Percentiles rank a stretch among this genome's conserved stretches.
These are phyloP conservation scores for Cosmorhoe ocellata DNA, from an alignment of 2,888 invertebrate species.

Conservation along the genomic window DNA sequence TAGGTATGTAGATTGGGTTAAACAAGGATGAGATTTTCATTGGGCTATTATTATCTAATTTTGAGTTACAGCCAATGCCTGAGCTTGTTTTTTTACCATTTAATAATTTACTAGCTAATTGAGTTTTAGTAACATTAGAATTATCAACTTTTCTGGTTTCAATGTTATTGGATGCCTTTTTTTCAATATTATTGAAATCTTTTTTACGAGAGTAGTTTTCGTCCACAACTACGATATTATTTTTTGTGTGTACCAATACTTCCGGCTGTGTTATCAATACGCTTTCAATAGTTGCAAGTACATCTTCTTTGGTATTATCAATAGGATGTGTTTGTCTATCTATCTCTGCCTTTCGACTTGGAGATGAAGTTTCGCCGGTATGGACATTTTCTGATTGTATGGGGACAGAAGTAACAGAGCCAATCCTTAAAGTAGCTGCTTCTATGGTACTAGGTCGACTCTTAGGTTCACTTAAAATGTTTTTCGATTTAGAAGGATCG, in stretches of 20 bases:
- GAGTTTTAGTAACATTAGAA: conserved; percentile 19
- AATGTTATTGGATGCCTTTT: conserved; percentile 2
- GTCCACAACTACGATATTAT: conserved; percentile 32
- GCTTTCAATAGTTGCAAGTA: conserved; percentile 33
- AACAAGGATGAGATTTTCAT: conserved; percentile 68
- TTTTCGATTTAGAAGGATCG: conserved; percentile 29
- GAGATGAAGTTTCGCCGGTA: conserved; percentile 4
- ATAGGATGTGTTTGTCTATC: conserved; percentile 6
- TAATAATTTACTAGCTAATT: conserved; percentile 17
- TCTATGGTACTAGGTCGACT: conserved; percentile 42
- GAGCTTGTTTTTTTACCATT: conserved; percentile 5
- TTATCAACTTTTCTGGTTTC: conserved; percentile 10
- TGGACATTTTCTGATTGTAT: conserved; percentile 15
- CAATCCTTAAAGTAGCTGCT: conserved; percentile 67
- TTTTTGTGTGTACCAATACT: conserved; percentile 39
- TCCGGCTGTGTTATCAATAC: conserved; percentile 43
- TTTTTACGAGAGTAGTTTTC: conserved; percentile 12
- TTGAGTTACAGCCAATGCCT: conserved; percentile 26
- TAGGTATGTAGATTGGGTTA: conserved; percentile 56
- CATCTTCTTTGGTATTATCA: conserved; percentile 8
- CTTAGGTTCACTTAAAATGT: conserved; percentile 23
- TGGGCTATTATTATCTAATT: conserved; percentile 46
- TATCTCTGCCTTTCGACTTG: conserved; percentile 3
- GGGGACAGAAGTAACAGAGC: conserved; percentile 41
- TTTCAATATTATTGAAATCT: background rate